Evolutionary conservation across 2,888 invertebrate species (phyloP), one percentile per base, ranked within the genome.

Genomic region (Cheilosia variabilis): DNA sequence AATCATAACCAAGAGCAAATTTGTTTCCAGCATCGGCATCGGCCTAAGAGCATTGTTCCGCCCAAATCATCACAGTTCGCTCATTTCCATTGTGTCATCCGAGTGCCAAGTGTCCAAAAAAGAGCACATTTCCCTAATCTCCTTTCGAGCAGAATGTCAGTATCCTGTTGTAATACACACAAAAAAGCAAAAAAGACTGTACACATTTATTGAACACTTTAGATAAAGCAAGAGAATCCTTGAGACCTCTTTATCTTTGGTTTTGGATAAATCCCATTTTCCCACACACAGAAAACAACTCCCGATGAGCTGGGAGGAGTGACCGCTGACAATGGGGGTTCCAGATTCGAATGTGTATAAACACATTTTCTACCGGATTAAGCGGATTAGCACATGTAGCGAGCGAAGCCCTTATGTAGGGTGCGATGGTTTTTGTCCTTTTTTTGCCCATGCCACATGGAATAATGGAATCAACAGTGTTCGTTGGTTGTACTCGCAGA

Each of bases 231-330:
- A 45, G 47, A 22, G 37, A 63, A 50, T 72, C 60, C 66, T 55
- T 63, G 66, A 81, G 65, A 52, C 66, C 72, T 77, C 77, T 81
- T 86, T 78, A 77, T 78, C 43, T 68, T 37, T 62, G 83, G 73
- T 83, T 83, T 79, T 73, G 73, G 79, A 83, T 79, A 87, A 87
- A 87, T 87, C 77, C 27, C 27, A 87, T 87, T 81, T 87, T 87
- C 81, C 81, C 81, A 87, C 66, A 87, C 66, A 41, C 75, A 27
- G 17, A 10, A 65, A 66, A 68, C 47, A 37, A 43, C 34, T 55
- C 47, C 41, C 50, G 66, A 53, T 37, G 47, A 17, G 37, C 37
- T 31, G 45, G 81, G 68, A 77, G 86, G 86, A 72, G 86, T 87
- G 76, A 77, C 86, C 76, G 72, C 17, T 77, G 63, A 77, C 86